These are phyloP conservation scores for Protophormia terraenovae DNA, from an alignment of 2,888 invertebrate genomes.

Conservation along the genomic window DNA sequence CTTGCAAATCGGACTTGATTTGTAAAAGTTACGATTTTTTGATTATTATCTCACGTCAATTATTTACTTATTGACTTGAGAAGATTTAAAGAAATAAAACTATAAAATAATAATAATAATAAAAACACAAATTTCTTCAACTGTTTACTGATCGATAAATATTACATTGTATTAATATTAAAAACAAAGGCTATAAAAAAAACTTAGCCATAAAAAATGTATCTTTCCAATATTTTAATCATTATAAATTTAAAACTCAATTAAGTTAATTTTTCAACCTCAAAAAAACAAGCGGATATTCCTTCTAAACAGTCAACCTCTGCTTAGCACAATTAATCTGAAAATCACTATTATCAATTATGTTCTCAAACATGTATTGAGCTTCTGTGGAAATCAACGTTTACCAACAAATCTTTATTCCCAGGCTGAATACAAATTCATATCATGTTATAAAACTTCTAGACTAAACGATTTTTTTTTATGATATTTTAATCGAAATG, in stretches of 20 bases:
- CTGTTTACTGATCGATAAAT: too few relatives aligned
- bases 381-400: constrained; percentile 26
- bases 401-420: not conserved
- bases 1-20: too few relatives aligned
- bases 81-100: too few relatives aligned
- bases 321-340: not conserved
- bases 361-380: constrained; percentile 12
- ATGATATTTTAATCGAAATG: constrained; percentile 58
- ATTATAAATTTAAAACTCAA: not conserved
- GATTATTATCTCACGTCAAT: too few relatives aligned
- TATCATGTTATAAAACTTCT: not conserved
- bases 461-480: not conserved
- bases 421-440: not conserved
- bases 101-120: too few relatives aligned
- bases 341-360: not conserved
- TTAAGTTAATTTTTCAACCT: not conserved
- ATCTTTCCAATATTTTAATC: not conserved
- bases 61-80: too few relatives aligned
- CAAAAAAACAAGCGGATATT: not conserved
- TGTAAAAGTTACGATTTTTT: too few relatives aligned
- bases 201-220: not conserved
- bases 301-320: not conserved
- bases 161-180: not conserved
- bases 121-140: too few relatives aligned
- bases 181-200: not conserved